Evolutionary conservation across 2,113 vertebrate genomes (phyloP).

Genomic region (Canis aureus): DNA sequence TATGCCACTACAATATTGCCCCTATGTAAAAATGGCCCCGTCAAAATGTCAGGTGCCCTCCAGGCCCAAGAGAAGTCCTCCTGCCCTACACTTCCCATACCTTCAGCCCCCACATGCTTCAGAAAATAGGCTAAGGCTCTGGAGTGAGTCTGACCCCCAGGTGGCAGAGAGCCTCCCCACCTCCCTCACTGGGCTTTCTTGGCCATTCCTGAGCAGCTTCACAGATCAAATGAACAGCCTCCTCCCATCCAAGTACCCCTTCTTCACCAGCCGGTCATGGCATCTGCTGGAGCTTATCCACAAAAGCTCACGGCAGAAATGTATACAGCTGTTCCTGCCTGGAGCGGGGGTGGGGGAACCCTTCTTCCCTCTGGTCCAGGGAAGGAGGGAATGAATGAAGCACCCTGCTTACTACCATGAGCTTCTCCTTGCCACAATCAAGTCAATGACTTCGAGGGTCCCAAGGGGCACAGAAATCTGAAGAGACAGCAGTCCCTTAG

Average conservation of each 20-base stretch:
- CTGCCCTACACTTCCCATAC: not conserved
- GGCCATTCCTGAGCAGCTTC: not conserved
- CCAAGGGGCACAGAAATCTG: not conserved
- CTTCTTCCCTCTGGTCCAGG: not conserved
- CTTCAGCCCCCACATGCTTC: not conserved
- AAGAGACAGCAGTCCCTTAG: not conserved
- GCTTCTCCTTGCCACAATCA: not conserved
- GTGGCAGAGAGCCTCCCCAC: accelerated
- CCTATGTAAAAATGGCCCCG: not conserved
- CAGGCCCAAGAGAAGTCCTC: not conserved
- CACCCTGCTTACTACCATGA: not conserved
- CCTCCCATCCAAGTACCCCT: no score
- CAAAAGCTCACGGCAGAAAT: not conserved
- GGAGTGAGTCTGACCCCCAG: not conserved
- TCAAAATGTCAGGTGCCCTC: not conserved
- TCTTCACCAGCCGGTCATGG: not conserved
- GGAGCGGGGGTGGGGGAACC: no score
- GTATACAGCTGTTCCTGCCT: not conserved
- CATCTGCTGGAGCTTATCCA: not conserved
- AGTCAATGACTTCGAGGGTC: not conserved
- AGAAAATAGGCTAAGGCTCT: not conserved
- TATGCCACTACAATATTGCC: not conserved
- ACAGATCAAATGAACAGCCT: not conserved
- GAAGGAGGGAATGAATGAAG: not conserved
- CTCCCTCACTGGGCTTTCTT: not conserved